phyloP scores from a whole-genome alignment of 2,797 vertebrate genomes.

The Bucorvus abyssinicus region DNA sequence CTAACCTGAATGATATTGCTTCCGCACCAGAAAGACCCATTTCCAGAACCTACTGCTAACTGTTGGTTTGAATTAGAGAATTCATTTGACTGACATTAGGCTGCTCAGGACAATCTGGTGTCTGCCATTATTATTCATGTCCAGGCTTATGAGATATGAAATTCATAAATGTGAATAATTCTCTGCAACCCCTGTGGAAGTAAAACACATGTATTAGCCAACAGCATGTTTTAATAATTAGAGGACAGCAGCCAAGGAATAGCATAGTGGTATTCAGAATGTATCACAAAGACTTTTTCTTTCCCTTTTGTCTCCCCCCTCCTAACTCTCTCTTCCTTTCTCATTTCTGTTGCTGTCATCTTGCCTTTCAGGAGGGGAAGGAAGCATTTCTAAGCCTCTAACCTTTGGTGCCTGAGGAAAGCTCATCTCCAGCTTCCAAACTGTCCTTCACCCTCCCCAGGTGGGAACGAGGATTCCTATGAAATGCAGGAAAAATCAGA shows the following conservation, averaged over 20 bases:
- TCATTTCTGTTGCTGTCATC: conserved; percentile 9
- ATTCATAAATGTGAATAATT: conserved; percentile 30
- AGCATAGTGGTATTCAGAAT: neutral
- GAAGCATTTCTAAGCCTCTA: neutral
- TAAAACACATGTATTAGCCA: neutral
- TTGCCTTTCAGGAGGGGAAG: neutral
- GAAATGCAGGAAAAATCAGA: neutral
- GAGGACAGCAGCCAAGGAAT: conserved; percentile 34
- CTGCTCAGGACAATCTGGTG: neutral
- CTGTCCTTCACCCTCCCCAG: neutral
- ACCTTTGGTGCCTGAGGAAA: neutral
- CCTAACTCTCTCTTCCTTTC: neutral
- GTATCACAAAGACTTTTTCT: neutral
- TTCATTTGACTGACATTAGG: neutral
- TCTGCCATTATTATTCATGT: neutral
- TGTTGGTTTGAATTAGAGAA: neutral
- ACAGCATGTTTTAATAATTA: conserved; percentile 51
- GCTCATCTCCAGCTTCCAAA: neutral
- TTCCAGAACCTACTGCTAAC: neutral
- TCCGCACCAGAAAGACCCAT: neutral
- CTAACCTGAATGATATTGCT: neutral
- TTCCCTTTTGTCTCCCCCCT: neutral
- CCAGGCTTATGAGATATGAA: neutral
- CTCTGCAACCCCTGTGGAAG: neutral
- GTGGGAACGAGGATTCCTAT: neutral